A percentile compares a stretch with the other conserved stretches of the same genome.
These are phyloP conservation scores for Tenebrio molitor DNA, from an alignment of 1,140 invertebrate genomes.

Conservation along the genomic window DNA sequence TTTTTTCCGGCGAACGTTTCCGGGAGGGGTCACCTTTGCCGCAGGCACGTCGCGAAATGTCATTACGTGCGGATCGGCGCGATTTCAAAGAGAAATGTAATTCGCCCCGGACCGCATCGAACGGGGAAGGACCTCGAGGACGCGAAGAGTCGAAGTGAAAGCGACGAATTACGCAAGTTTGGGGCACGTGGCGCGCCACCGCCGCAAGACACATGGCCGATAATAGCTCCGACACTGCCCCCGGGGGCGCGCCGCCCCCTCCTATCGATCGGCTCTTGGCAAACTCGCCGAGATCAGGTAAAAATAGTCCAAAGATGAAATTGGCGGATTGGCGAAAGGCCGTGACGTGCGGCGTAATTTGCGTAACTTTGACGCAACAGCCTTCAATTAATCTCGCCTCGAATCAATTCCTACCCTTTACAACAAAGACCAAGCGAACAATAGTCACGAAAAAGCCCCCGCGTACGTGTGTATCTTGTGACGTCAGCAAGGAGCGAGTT, in stretches of 20 bases:
- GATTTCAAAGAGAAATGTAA: neutral
- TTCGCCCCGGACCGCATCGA: too few species aligned
- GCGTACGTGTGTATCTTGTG: conserved; percentile 1
- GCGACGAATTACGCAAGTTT: too few species aligned
- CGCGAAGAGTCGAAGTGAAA: too few species aligned
- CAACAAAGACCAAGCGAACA: conserved; percentile 16
- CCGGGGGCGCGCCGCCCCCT: conserved; percentile 12
- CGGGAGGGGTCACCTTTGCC: neutral
- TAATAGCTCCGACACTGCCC: conserved; percentile 6
- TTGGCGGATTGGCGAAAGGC: conserved; percentile 1
- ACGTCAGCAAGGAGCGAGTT: conserved; percentile 37
- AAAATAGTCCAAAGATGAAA: conserved; percentile 30
- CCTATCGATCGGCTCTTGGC: conserved; percentile 21
- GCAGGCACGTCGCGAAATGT: neutral
- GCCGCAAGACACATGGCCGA: conserved; percentile 21
- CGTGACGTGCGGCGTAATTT: too few species aligned
- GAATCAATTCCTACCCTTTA: conserved; percentile 3
- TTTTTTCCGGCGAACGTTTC: too few species aligned
- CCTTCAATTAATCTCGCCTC: conserved; percentile 1
- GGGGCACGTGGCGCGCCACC: too few species aligned
- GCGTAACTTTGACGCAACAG: conserved; percentile 30
- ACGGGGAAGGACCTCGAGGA: too few species aligned
- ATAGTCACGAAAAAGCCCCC: neutral
- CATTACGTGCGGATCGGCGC: neutral
- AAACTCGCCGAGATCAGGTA: conserved; percentile 18